These are phyloP conservation scores for Ciconia boyciana DNA, from an alignment of 2,113 vertebrate genomes.

Conservation along the genomic window DNA sequence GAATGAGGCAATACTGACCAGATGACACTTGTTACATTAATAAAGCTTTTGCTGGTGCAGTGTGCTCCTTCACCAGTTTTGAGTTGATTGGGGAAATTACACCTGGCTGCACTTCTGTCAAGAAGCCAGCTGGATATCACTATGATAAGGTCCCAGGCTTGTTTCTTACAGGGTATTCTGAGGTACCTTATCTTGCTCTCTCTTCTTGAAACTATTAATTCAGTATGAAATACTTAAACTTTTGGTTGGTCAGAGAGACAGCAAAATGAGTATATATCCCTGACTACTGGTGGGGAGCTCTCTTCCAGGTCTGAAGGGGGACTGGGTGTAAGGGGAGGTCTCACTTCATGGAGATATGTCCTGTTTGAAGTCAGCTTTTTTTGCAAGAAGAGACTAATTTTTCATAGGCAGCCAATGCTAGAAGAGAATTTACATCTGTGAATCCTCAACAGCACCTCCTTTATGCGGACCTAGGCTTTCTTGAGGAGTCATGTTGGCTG, in stretches of 20 bases:
- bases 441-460: not conserved
- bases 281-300: not conserved
- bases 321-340: not conserved
- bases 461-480: not conserved
- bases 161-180: not conserved
- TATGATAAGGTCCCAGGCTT: not conserved
- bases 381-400: not conserved
- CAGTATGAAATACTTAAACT: not conserved
- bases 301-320: not conserved
- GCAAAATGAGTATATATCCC: not conserved
- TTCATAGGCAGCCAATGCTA: not conserved
- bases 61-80: not conserved
- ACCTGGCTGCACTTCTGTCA: not conserved
- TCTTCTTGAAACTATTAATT: not conserved
- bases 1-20: not conserved
- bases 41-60: not conserved
- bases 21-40: not conserved
- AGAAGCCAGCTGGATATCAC: not conserved
- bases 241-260: not conserved
- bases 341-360: not conserved
- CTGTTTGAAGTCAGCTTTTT: not conserved
- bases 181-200: not conserved
- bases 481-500: not conserved
- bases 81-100: not conserved
- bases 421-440: not conserved